phyloP scores from a whole-genome alignment of 2,888 invertebrate species.

The Ichneumoninae sp. region DNA sequence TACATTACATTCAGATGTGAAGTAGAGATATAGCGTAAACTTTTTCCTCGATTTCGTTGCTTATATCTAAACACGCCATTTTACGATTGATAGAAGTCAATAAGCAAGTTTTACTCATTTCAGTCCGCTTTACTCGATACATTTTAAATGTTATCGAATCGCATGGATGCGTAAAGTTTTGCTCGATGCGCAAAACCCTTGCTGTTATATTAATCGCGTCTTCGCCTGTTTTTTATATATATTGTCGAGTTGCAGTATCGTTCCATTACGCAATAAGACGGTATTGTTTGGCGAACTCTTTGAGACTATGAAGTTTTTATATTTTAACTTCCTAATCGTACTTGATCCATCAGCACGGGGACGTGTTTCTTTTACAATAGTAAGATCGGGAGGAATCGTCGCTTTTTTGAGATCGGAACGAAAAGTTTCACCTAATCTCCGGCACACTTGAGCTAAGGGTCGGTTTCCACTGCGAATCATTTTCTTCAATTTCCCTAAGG shows the following conservation, averaged over 20 bases:
- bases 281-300: constrained; percentile 39
- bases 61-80: constrained; percentile 27
- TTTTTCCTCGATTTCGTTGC: constrained; percentile 7
- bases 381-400: not conserved
- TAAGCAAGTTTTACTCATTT: constrained; percentile 3
- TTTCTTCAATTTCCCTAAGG: constrained; percentile 60
- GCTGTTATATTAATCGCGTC: constrained; percentile 8
- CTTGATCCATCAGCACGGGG: not conserved
- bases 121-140: constrained; percentile 19
- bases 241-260: constrained; percentile 11
- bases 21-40: constrained; percentile 29
- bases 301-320: constrained; percentile 30
- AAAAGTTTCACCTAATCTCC: constrained; percentile 45
- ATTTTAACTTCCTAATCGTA: constrained; percentile 33
- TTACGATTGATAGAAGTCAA: constrained; percentile 23
- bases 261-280: constrained; percentile 24
- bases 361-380: constrained; percentile 3
- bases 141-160: constrained; percentile 30
- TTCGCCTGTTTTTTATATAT: constrained; percentile 8
- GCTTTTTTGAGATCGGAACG: not conserved
- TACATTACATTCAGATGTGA: not conserved
- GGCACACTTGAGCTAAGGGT: constrained; percentile 64
- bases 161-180: constrained; percentile 4
- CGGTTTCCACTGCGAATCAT: constrained; percentile 57
- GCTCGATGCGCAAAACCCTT: not conserved